Conservation (phyloP, 2,797 vertebrate species). For the Falco berigora region DNA sequence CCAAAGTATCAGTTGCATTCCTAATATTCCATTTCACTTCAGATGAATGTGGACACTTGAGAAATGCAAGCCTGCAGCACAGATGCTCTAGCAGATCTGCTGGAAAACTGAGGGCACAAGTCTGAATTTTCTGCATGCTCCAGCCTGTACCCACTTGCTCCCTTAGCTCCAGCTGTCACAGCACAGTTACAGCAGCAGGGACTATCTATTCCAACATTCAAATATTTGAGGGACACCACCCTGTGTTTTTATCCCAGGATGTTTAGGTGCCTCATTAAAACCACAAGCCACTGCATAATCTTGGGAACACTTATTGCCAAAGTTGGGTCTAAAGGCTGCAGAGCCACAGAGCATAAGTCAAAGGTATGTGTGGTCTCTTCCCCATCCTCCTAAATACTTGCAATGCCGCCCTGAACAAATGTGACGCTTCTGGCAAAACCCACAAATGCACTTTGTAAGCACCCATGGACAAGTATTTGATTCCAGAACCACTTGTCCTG, state of each 20-base stretch:
- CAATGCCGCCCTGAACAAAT: background rate
- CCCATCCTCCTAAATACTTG: background rate
- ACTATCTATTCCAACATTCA: background rate
- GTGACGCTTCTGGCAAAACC: background rate
- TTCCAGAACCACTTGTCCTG: background rate
- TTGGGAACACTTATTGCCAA: background rate
- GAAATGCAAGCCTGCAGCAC: conserved; percentile 26
- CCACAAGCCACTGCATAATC: background rate
- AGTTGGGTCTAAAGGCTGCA: background rate
- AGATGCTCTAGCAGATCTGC: conserved; percentile 13
- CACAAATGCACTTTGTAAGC: background rate
- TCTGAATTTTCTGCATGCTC: conserved; percentile 6
- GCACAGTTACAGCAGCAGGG: background rate
- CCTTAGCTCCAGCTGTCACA: conserved; percentile 18
- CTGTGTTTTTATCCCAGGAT: background rate
- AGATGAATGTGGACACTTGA: conserved; percentile 14
- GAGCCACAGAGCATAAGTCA: background rate
- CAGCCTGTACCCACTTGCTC: conserved; percentile 27
- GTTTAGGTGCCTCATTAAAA: background rate
- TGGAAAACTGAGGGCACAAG: background rate
- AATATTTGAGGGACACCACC: background rate
- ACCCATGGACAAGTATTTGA: background rate
- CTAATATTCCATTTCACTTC: conserved; percentile 32
- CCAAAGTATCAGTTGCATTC: conserved; percentile 10
- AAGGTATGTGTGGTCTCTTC: background rate